phyloP scores from a whole-genome alignment of 2,113 vertebrate species.

The Rhadina sibilatrix region DNA sequence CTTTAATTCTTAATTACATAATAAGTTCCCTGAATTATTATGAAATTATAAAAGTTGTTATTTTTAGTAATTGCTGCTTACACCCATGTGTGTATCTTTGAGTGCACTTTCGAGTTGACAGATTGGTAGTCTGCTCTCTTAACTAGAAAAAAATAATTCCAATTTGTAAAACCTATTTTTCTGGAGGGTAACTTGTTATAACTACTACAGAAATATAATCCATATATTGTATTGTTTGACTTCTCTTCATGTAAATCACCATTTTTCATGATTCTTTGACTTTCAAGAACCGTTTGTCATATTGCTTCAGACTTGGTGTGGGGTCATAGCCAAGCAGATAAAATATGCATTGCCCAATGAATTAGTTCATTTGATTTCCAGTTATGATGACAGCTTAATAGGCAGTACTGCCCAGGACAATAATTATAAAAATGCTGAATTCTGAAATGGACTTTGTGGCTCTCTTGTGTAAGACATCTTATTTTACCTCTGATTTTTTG shows the following conservation, averaged over 20 bases:
- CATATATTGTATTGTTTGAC: not conserved
- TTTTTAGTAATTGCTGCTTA: not conserved
- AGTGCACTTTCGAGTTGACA: not conserved
- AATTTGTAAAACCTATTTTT: not conserved
- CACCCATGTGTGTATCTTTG: not conserved
- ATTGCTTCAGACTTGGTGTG: not conserved
- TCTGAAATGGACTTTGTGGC: not conserved
- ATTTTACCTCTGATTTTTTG: not conserved
- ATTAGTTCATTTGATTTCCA: not conserved
- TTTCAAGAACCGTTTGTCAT: not conserved
- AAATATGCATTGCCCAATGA: not conserved
- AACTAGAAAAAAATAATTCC: not conserved
- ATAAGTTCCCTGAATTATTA: not conserved
- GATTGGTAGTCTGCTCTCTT: not conserved
- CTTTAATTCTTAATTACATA: not conserved
- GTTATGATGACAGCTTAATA: not conserved
- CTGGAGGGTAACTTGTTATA: not conserved
- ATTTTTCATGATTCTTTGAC: not conserved
- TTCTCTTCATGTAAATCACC: not conserved
- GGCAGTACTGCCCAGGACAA: not conserved
- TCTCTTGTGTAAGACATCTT: not conserved
- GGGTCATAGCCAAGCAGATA: not conserved
- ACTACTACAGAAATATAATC: not conserved
- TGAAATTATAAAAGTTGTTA: not conserved
- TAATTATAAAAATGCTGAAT: not conserved